Percentiles rank a stretch among this genome's conserved stretches.
Evolutionary conservation across 2,113 vertebrate genomes (phyloP).

Genomic region (Phainopepla nitens): DNA sequence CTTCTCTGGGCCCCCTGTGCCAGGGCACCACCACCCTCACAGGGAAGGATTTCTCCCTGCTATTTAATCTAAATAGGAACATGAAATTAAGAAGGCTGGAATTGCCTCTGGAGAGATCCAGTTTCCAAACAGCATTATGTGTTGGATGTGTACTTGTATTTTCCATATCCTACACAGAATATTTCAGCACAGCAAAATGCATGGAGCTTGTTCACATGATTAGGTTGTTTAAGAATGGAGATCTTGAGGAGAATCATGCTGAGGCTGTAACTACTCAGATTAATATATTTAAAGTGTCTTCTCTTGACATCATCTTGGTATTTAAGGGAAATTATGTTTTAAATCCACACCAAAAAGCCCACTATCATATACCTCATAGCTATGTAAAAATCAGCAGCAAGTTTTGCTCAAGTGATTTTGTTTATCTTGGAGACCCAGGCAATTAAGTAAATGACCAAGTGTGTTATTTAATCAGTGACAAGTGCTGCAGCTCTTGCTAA

Average conservation of each 20-base stretch:
- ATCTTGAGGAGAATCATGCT: not conserved
- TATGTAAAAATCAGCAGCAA: not conserved
- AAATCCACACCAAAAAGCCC: not conserved
- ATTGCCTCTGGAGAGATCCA: not conserved
- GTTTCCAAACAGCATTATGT: not conserved
- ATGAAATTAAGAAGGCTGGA: not conserved
- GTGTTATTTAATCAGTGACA: not conserved
- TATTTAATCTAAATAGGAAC: not conserved
- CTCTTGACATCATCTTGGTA: not conserved
- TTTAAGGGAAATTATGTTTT: not conserved
- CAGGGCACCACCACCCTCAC: rapidly evolving
- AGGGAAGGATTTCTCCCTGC: not conserved
- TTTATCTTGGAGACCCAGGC: not conserved
- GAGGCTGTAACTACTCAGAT: not conserved
- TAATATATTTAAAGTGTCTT: not conserved
- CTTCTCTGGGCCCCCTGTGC: rapidly evolving
- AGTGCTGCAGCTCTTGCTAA: not conserved
- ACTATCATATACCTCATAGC: not conserved
- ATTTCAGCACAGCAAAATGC: not conserved
- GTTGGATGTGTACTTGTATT: not conserved
- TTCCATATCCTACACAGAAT: not conserved
- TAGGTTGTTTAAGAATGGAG: not conserved
- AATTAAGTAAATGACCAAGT: not conserved
- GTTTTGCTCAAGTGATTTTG: not conserved
- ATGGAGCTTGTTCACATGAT: not conserved